Conservation (phyloP, 2,113 vertebrate genomes). For the Sinocyclocheilus rhinocerous region DNA sequence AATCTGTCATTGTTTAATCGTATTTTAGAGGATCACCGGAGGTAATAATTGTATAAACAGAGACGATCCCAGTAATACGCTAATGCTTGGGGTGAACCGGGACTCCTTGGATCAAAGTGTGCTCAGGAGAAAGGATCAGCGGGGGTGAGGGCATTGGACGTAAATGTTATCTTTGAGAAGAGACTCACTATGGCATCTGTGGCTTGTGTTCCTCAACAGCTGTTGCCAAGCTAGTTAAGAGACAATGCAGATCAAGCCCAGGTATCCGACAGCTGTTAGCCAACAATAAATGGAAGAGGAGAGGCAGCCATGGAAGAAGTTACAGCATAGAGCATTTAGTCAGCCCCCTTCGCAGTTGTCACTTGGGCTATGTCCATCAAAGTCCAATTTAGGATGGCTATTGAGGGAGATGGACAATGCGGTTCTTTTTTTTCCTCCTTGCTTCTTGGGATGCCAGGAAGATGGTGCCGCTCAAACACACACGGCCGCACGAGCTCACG, state of each 20-base stretch:
- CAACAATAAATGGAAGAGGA: conserved; percentile 58
- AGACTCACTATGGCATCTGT: conserved; percentile 50
- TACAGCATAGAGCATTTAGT: conserved; percentile 53
- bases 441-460: conserved; percentile 55
- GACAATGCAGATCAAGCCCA: conserved; percentile 52
- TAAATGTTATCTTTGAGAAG: conserved; percentile 55
- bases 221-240: conserved; percentile 56
- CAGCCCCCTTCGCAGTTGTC: conserved; percentile 55
- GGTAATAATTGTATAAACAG: conserved; percentile 41
- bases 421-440: conserved; percentile 54
- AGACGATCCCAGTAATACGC: conserved; percentile 30
- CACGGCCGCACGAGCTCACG: conserved; percentile 42
- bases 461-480: conserved; percentile 49
- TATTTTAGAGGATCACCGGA: conserved; percentile 37
- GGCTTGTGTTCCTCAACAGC: conserved; percentile 49
- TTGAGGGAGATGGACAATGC: conserved; percentile 59
- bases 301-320: conserved; percentile 53
- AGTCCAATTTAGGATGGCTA: conserved; percentile 56
- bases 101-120: conserved; percentile 49
- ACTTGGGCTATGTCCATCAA: conserved; percentile 53
- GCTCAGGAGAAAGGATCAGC: conserved; percentile 39
- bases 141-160: conserved; percentile 37
- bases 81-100: conserved; percentile 31
- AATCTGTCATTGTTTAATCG: conserved; percentile 33
- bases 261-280: conserved; percentile 58